Conservation (phyloP, 2,113 vertebrate species). For the Rhinolophus sinicus region DNA sequence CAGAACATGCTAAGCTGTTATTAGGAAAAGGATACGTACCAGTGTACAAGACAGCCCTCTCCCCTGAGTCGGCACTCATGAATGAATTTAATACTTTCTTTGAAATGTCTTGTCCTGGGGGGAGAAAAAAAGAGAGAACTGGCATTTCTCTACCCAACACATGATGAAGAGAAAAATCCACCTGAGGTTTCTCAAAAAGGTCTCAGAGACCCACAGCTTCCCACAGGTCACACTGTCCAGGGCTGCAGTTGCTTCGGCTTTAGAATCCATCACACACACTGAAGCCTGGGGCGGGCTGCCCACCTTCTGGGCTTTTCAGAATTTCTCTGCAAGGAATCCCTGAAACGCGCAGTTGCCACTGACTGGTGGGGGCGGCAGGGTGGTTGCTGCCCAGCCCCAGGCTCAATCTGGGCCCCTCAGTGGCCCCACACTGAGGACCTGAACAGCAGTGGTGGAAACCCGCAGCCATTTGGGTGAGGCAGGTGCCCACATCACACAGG, state of each 20-base stretch:
- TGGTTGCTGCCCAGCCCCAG: fast-evolving
- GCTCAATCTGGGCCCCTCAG: no score
- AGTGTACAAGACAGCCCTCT: conserved; percentile 95
- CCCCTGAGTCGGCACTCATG: conserved; percentile 94
- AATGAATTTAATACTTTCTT: conserved; percentile 95
- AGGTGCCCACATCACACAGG: not conserved
- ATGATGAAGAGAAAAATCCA: not conserved
- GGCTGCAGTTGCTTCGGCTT: not conserved
- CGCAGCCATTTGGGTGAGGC: not conserved
- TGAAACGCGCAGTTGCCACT: not conserved
- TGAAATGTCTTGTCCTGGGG: conserved; percentile 94
- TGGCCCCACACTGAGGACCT: not conserved
- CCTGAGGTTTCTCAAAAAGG: conserved; percentile 28
- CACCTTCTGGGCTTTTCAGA: not conserved
- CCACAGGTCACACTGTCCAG: not conserved
- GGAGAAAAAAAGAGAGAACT: conserved; percentile 70
- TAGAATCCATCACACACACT: not conserved
- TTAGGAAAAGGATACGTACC: conserved; percentile 84
- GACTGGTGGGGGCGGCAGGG: no score
- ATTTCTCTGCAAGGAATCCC: not conserved
- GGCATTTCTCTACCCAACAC: conserved; percentile 63
- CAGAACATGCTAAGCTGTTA: not conserved
- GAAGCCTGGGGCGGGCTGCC: not conserved
- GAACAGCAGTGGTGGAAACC: not conserved
- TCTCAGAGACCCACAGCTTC: not conserved